phyloP scores from a whole-genome alignment of 2,113 vertebrate species.

The Oplegnathus fasciatus region DNA sequence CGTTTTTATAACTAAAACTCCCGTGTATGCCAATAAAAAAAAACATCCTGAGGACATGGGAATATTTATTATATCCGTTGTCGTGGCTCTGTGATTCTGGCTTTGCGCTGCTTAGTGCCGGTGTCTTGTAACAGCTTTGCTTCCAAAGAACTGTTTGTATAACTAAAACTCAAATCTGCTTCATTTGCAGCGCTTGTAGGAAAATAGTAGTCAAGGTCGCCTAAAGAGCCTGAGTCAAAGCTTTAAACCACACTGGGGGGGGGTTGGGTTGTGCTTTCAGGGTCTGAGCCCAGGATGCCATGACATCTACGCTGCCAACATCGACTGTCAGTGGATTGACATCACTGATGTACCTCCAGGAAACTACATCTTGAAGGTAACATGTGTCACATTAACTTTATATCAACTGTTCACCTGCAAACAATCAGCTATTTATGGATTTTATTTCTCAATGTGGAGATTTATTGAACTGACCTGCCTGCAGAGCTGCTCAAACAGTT shows the following conservation, averaged over 20 bases:
- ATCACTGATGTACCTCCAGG: conserved; percentile 89
- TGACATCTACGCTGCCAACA: conserved; percentile 89
- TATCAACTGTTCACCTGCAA: neutral
- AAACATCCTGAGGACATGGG: conserved; percentile 26
- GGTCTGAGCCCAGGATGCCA: conserved; percentile 90
- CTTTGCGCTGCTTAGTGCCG: conserved; percentile 8
- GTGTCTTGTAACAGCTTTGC: conserved; percentile 32
- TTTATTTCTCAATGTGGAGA: neutral
- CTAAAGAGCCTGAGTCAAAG: neutral
- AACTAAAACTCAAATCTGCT: conserved; percentile 29
- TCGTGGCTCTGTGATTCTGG: conserved; percentile 51
- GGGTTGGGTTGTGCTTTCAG: conserved; percentile 69
- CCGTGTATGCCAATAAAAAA: conserved; percentile 11
- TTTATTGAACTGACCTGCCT: neutral
- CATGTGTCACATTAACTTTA: neutral
- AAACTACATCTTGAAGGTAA: conserved; percentile 88
- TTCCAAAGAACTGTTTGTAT: conserved; percentile 47
- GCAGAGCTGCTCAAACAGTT: neutral
- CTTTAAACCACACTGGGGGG: conserved; percentile 1
- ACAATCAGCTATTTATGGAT: neutral
- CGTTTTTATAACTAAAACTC: conserved; percentile 25
- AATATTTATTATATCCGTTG: conserved; percentile 56
- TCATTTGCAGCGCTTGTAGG: conserved; percentile 46
- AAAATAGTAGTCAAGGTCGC: conserved; percentile 20
- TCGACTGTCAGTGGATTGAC: conserved; percentile 92